These are phyloP conservation scores for Brachymystax lenok DNA, from an alignment of 2,797 vertebrate genomes.

Conservation along the genomic window DNA sequence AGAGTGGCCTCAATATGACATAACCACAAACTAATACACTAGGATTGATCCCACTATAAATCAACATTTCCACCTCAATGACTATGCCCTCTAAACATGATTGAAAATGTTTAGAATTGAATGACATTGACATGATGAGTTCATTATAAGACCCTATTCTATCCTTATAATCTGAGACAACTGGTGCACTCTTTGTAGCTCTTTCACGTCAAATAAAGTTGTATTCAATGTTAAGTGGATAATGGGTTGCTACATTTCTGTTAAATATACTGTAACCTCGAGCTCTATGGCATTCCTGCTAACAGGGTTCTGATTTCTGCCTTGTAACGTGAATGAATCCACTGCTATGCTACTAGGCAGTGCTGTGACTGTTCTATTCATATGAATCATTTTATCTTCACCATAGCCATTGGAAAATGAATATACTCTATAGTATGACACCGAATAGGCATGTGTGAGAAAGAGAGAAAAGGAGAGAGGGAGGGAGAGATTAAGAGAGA, in stretches of 20 bases:
- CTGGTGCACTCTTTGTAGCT: no score
- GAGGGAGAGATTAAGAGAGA: neutral
- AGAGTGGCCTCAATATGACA: neutral
- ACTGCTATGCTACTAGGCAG: neutral
- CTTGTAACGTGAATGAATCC: neutral
- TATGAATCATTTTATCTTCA: neutral
- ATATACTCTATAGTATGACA: neutral
- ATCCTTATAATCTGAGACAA: neutral
- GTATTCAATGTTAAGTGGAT: neutral
- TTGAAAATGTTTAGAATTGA: neutral
- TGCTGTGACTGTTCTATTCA: neutral
- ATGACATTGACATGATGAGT: neutral
- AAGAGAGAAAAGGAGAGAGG: neutral
- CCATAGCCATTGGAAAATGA: neutral
- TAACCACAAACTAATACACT: neutral
- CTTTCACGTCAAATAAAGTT: neutral
- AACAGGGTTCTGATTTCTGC: neutral
- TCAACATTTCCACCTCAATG: no score
- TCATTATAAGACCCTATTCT: neutral
- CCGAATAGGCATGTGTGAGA: neutral
- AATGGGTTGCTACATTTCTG: neutral
- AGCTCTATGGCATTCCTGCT: neutral
- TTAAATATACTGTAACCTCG: neutral
- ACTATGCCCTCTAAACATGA: neutral
- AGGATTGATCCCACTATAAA: neutral